phyloP scores from a whole-genome alignment of 1,140 invertebrate species.

The Macrocentrus cingulum region DNA sequence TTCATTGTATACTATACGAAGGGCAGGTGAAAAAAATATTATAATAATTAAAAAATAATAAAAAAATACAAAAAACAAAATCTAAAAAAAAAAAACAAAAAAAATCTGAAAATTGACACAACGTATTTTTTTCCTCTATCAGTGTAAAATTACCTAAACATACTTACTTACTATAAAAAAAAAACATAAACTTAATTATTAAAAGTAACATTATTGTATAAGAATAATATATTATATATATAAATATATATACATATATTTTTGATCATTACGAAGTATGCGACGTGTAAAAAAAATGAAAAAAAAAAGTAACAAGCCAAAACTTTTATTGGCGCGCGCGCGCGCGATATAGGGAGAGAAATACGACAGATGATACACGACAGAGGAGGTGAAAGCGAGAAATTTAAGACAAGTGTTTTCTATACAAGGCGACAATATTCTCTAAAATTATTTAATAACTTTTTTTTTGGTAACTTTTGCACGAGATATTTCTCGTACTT shows the following conservation, averaged over 20 bases:
- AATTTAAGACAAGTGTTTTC: conserved; percentile 40
- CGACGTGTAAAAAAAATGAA: too few species aligned
- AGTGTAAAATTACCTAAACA: conserved; percentile 58
- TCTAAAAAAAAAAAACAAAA: conserved; percentile 31
- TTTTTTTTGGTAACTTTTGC: not conserved
- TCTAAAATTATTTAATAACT: conserved; percentile 36
- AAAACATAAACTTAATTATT: conserved; percentile 57
- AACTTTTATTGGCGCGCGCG: too few species aligned
- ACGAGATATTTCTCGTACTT: not conserved
- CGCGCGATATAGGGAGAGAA: conserved; percentile 34
- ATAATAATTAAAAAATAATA: too few species aligned
- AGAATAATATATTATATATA: conserved; percentile 56
- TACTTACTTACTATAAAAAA: conserved; percentile 57
- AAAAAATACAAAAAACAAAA: too few species aligned
- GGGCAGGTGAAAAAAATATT: conserved; percentile 38
- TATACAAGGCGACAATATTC: conserved; percentile 58
- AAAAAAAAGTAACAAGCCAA: too few species aligned
- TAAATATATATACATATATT: conserved; percentile 55
- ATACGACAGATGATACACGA: too few species aligned
- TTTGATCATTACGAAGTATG: too few species aligned
- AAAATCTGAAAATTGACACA: conserved; percentile 36
- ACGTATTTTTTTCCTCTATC: conserved; percentile 58
- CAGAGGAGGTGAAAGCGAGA: conserved; percentile 16
- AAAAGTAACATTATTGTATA: conserved; percentile 56
- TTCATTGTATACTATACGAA: conserved; percentile 32